A percentile compares a stretch with the other conserved stretches of the same genome.
Evolutionary conservation across 2,888 invertebrate genomes (phyloP).

Genomic region (Drosophila fulvimacula): DNA sequence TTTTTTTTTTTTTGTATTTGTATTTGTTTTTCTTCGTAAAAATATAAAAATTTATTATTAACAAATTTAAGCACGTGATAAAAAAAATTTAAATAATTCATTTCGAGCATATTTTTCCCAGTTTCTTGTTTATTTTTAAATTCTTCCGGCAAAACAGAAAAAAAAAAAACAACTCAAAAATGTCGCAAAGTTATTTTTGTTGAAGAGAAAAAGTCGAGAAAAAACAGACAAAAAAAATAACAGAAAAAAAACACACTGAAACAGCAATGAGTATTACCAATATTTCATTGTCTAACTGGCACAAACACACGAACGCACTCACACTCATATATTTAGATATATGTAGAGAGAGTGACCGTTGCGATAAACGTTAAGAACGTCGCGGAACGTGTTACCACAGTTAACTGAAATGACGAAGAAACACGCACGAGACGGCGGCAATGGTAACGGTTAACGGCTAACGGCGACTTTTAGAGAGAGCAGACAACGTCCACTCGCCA

Average conservation of each 20-base stretch:
- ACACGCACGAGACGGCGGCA: constrained; percentile 12
- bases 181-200: constrained; percentile 45
- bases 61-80: constrained; percentile 48
- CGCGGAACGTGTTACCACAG: constrained; percentile 55
- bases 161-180: constrained; percentile 2
- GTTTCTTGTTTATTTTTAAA: constrained; percentile 34
- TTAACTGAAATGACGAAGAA: constrained; percentile 44
- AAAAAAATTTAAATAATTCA: constrained; percentile 8
- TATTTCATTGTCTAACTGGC: constrained; percentile 45
- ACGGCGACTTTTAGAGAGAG: constrained; percentile 29
- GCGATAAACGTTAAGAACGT: constrained; percentile 53
- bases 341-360: constrained; percentile 9
- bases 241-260: constrained; percentile 5
- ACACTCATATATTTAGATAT: background rate
- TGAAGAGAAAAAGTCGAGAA: constrained; percentile 7
- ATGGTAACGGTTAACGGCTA: constrained; percentile 30
- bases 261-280: constrained; percentile 56
- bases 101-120: constrained; percentile 15
- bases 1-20: constrained; percentile 4
- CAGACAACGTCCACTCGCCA: constrained; percentile 52
- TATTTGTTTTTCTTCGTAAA: constrained; percentile 3
- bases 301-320: constrained; percentile 34
- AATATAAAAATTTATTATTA: background rate
- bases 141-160: constrained; percentile 6
- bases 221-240: constrained; percentile 14